These are phyloP conservation scores for rat (Rattus norvegicus) DNA, from an alignment of 2,113 vertebrate genomes.

Conservation along the genomic window GRCr8 NC_086028.1:69231501-69232000, in stretches of 20 bases:
- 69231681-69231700: background rate
- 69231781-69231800: background rate
- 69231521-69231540: background rate
- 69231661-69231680: background rate
- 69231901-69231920: background rate
- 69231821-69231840: slow-evolving; percentile 16
- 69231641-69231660: background rate
- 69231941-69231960: background rate
- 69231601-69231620: background rate
- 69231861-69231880: background rate
- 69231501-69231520: background rate
- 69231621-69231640: background rate
- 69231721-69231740: background rate
- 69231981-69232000: background rate
- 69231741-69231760: background rate
- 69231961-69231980: background rate
- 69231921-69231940: background rate
- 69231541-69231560: background rate
- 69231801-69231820: background rate
- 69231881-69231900: background rate
- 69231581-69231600: background rate
- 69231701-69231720: background rate
- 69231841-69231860: slow-evolving; percentile 18
- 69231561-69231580: background rate
- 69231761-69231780: background rate